Conservation (phyloP, 1,140 invertebrate species). For the Zaprionus davidi region DNA sequence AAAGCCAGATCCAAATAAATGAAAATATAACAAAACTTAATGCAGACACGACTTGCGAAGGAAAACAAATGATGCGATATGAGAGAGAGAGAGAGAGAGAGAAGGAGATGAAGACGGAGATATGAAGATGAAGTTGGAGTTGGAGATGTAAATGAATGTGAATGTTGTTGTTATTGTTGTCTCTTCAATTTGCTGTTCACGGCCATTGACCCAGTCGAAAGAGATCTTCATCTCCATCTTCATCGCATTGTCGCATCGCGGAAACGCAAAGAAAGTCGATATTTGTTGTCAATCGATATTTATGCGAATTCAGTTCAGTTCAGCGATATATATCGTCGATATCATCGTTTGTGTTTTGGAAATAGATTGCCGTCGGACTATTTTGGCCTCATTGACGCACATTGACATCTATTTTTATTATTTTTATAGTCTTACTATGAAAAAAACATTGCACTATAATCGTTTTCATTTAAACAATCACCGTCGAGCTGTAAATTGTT, state of each 20-base stretch:
- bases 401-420: constrained; percentile 36
- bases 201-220: constrained; percentile 40
- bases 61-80: constrained; percentile 46
- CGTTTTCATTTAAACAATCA: constrained; percentile 76
- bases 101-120: neutral
- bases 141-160: constrained; percentile 25
- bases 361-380: neutral
- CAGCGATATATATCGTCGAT: neutral
- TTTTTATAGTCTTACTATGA: constrained; percentile 33
- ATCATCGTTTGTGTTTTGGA: neutral
- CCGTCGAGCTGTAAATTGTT: constrained; percentile 68
- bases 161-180: constrained; percentile 21
- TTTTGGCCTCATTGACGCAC: constrained; percentile 18
- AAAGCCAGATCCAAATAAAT: constrained; percentile 77
- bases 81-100: neutral
- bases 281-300: constrained; percentile 4
- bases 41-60: constrained; percentile 39
- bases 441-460: constrained; percentile 48
- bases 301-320: neutral
- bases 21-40: constrained; percentile 80
- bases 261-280: constrained; percentile 12
- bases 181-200: constrained; percentile 47
- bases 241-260: neutral
- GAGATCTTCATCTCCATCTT: constrained; percentile 34
- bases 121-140: constrained; percentile 2